Base-by-base conservation (phyloP, 1,140 invertebrate species). In the Melitaea cinxia region DNA sequence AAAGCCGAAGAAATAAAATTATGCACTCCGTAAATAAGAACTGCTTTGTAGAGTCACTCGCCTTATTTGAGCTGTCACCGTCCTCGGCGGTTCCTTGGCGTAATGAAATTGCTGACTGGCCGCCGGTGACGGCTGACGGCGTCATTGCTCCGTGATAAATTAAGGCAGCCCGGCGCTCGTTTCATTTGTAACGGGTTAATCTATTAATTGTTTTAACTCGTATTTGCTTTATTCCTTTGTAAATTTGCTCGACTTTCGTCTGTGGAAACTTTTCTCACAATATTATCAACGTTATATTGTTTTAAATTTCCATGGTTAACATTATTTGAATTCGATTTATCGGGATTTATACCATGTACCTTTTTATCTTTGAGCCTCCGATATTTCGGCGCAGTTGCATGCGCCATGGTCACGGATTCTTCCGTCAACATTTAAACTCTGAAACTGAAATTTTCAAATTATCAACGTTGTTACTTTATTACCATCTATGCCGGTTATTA, bases 1-100 rank as follows among this genome's bases (percentile, higher is more conserved):
- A 73, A 74, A 72, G 75, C 65, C 73, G 75, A 83, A 84, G 83
- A 85, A 88, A 86, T 85, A 77, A 78, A 86, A 84, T 86, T 85
- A 83, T 88, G 85, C 83, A 85, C 74, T 78, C 60, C 77, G 85
- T 84, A 85, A 86, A 88, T 86, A 88, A 77, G 73, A 83, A 77
- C 75, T 66, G 67, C 77, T 83, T 85, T 84, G 81, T 82, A 73
- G 69, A 68, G 68, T 71, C 62, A 72, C 73, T 75, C 55, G 73
- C 68, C 73, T 82, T 82, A 80, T 80, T 84, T 82, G 78, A 79
- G 72, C 74, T 81, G 78, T 80, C 77, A 78, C 58, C 67, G 68
- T 63, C 60, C 58, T 65, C 63, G 56, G 68, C 72, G 68, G 59
- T 59, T 65, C 33, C 64, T 71, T 62, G 57, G 50, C 53, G 54